Conservation (phyloP, 1,140 invertebrate genomes). For the Habropoda laboriosa region DNA sequence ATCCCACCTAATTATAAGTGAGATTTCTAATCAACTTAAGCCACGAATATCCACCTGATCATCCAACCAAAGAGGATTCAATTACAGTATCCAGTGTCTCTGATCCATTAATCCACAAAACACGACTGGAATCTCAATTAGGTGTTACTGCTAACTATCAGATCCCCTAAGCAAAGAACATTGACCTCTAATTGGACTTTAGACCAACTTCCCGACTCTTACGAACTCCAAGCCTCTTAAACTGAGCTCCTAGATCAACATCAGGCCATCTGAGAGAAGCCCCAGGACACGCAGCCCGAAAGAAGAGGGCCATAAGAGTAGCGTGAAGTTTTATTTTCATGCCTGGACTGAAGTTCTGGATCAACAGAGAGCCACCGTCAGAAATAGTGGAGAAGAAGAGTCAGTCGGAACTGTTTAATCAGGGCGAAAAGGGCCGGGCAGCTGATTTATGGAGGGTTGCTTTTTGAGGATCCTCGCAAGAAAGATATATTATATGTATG, state of each 20-base stretch:
- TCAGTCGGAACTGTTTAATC: constrained; percentile 3
- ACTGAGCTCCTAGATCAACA: background rate
- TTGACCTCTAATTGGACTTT: background rate
- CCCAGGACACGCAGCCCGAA: too few relatives aligned
- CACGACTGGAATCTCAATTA: too few relatives aligned
- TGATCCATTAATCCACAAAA: too few relatives aligned
- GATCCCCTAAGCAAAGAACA: too few relatives aligned
- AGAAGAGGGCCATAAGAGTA: background rate
- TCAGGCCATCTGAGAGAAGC: background rate
- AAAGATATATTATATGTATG: constrained; percentile 4
- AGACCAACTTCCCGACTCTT: background rate
- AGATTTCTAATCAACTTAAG: too few relatives aligned
- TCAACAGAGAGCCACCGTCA: background rate
- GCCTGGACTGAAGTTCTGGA: background rate
- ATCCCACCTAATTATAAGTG: too few relatives aligned
- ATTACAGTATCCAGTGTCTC: too few relatives aligned
- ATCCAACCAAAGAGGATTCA: too few relatives aligned
- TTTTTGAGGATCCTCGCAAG: background rate
- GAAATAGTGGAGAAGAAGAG: background rate
- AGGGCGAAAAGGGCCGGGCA: background rate
- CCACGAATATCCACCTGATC: too few relatives aligned
- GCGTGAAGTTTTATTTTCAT: background rate
- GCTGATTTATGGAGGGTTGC: background rate
- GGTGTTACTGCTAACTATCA: too few relatives aligned
- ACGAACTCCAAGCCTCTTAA: background rate